These are phyloP conservation scores for Cyprinodon diabolis DNA, from an alignment of 2,797 vertebrate genomes.

Conservation along the genomic window DNA sequence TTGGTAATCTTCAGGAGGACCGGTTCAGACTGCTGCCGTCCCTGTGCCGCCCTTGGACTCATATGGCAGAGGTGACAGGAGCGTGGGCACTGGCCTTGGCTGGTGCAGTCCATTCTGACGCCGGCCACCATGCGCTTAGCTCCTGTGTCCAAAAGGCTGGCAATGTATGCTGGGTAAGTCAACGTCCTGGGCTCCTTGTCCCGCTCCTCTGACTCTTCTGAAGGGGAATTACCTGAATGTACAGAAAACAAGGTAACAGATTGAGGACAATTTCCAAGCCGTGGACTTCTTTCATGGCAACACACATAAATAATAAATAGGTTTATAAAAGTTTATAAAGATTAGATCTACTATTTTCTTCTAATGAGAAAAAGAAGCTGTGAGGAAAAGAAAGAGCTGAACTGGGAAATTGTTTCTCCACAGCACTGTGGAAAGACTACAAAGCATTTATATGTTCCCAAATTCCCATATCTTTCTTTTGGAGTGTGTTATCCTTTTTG, in stretches of 20 bases:
- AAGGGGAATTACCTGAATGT: conserved; percentile 91
- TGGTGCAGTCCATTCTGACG: conserved; percentile 94
- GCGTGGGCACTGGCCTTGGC: conserved; percentile 91
- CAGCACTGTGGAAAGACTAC: conserved; percentile 24
- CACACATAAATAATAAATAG: no score
- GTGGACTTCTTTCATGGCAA: not conserved
- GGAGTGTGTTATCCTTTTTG: conserved; percentile 30
- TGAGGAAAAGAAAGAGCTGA: conserved; percentile 16
- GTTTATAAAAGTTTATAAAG: not conserved
- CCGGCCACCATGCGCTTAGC: conserved; percentile 92
- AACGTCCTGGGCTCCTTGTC: conserved; percentile 94
- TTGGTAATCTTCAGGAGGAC: conserved; percentile 95
- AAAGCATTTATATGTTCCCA: conserved; percentile 40
- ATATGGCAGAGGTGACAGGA: conserved; percentile 95
- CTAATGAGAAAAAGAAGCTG: conserved; percentile 15
- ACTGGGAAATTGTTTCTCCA: conserved; percentile 17
- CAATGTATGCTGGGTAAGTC: conserved; percentile 94
- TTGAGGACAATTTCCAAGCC: not conserved
- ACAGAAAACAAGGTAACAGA: not conserved
- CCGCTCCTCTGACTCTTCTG: conserved; percentile 94
- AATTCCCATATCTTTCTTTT: conserved; percentile 29
- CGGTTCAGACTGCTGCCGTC: conserved; percentile 84
- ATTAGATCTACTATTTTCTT: conserved; percentile 6
- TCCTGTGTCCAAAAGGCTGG: conserved; percentile 93
- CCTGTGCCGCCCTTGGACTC: conserved; percentile 80